These are phyloP conservation scores for Cynopterus brachyotis DNA, from an alignment of 2,113 vertebrate species.

Conservation along the genomic window DNA sequence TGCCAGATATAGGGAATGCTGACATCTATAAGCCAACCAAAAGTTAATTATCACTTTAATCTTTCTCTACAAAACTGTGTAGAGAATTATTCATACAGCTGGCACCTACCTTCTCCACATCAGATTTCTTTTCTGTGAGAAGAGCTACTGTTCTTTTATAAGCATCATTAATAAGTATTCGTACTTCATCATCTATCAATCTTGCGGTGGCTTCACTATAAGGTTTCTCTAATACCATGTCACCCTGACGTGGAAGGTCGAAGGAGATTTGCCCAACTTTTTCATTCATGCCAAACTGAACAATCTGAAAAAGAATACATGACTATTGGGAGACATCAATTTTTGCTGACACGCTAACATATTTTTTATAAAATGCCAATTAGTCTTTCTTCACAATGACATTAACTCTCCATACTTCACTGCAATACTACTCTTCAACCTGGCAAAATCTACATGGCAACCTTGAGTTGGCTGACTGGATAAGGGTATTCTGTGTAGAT, in stretches of 20 bases:
- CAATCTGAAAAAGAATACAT: slow-evolving; percentile 86
- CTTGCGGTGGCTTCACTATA: slow-evolving; percentile 97
- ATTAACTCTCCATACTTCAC: not conserved
- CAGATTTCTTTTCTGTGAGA: slow-evolving; percentile 89
- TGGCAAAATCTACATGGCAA: not conserved
- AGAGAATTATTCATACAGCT: not conserved
- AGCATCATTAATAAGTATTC: slow-evolving; percentile 89
- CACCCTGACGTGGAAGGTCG: slow-evolving; percentile 95
- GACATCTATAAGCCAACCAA: not conserved
- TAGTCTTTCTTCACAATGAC: not conserved
- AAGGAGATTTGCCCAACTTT: slow-evolving; percentile 99
- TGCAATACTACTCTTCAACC: not conserved
- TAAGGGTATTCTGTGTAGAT: not conserved
- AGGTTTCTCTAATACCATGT: slow-evolving; percentile 97
- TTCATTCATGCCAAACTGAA: slow-evolving; percentile 98
- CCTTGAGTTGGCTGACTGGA: not conserved
- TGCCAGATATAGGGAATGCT: not conserved
- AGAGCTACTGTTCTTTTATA: slow-evolving; percentile 89
- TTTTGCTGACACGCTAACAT: not conserved
- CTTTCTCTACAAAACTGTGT: not conserved
- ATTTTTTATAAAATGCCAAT: not conserved
- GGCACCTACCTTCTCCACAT: slow-evolving; percentile 93
- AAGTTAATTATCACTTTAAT: not conserved
- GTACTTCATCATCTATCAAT: slow-evolving; percentile 94
- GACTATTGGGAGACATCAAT: not conserved